Base-by-base conservation (phyloP, 1,140 invertebrate species). In the Aphelenchoides fujianensis region DNA sequence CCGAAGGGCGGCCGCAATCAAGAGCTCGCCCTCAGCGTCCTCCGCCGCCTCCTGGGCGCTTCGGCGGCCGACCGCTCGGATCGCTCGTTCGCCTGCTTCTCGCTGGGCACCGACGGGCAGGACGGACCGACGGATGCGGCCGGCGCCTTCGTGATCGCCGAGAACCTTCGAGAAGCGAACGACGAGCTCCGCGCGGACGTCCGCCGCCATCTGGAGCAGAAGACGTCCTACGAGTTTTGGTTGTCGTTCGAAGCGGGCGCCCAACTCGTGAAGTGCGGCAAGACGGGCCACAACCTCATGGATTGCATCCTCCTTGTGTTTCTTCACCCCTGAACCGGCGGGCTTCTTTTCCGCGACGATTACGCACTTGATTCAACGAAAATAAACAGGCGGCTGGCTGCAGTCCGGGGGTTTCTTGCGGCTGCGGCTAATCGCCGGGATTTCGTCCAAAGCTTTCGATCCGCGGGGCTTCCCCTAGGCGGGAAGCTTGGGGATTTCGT, bases 251-350 rank as follows among this genome's bases (percentile, higher is more conserved):
- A 55, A 54, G 86, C 87, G 48, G 84, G 88, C 69, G 91, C 91
- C 1, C 74, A 86, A 86, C 88, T 93, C 76, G 79, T 98, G 0
- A 89, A 90, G 78, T 92, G 90, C 69, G 95, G 95, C 0, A 90
- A 93, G 79, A 97, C 94, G 36, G 93, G 93, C 54, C 97, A 94
- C n/a, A 98, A 98, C 89, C 94, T 98, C 0, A 98, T 97, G 94
- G 95, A 98, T 88, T 85, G 68, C 27, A 75, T 79, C 37, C 79
- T 76, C 35, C 32, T 76, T 16, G 7, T 62, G 28, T 32, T 76
- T 59, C 12, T 48, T 48, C 12, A 23, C 41, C 23, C 41, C 23
- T 48, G 23, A 48, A 16, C 23, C 23, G 12, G 12, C 12, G 23
- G 23, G 41, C 12, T 48, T n/a, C n/a, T n/a, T n/a, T 48, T 48